Evolutionary conservation across 2,797 vertebrate genomes (phyloP), one percentile per base, ranked within the genome.

Genomic region (Gallinago nigripennis): DNA sequence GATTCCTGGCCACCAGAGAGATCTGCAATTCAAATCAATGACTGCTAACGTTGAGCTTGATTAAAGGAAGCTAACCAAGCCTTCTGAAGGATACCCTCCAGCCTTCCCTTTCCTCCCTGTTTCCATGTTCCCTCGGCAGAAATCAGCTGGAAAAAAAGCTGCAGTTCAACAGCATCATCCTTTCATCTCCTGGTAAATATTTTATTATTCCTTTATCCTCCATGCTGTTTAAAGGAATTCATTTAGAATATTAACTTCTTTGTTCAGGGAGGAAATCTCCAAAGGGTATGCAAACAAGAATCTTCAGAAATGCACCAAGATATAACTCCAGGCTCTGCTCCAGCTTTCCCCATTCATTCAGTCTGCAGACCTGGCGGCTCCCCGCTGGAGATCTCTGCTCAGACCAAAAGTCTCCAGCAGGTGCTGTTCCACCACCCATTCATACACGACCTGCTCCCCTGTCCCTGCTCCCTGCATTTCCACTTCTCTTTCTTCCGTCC

Each of bases 321-420:
- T 85, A 8, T 18, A 91, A 90, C 64, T 94, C 88, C 82, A 90
- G 91, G 92, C 93, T 96, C 65, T 76, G 87, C 48, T 96, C 94
- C 95, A 96, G 94, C 77, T 82, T 78, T 88, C 73, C 46, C 76
- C 95, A 91, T 96, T 97, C 96, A 96, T 94, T 96, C 72, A 86
- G 48, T 33, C 75, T 93, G 86, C 89, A 90, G 92, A 94, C 71
- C 81, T 94, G 88, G 92, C 15, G 19, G 86, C 90, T 95, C 68
- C 37, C 83, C 54, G 78, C 80, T 64, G 69, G 91, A 93, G 81
- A 89, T 75, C 78, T 78, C 90, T 72, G 61, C 88, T 94, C 46
- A 94, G 93, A 77, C 61, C 17, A 1, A 43, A 71, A 92, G 87
- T 56, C 89, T 88, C 75, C 8, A 41, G 81, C 70, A 88, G 82